Evolutionary conservation across 2,797 vertebrate species (phyloP).

Genomic region (Zenarchopterus dispar): DNA sequence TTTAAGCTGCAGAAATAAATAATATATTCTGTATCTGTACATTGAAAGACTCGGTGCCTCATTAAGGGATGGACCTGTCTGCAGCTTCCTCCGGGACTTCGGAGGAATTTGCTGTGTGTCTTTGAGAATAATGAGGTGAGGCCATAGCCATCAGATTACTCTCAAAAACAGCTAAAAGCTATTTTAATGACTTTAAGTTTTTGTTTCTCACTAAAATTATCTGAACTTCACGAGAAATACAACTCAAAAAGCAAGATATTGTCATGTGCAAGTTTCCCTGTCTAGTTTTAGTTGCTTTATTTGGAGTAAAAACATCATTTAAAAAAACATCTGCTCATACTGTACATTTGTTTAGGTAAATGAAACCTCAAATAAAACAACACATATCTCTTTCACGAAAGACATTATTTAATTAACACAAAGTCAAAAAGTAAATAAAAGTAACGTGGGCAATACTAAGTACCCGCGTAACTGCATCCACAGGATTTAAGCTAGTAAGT

Average conservation of each 20-base stretch:
- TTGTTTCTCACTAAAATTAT: constrained; percentile 45
- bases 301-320: no score
- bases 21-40: not conserved
- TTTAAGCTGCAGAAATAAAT: constrained; percentile 8
- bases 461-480: no score
- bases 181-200: constrained; percentile 38
- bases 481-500: no score
- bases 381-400: no score
- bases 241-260: not conserved
- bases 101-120: constrained; percentile 32
- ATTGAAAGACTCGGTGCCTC: constrained; percentile 31
- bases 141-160: constrained; percentile 40
- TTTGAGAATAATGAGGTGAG: constrained; percentile 59
- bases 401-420: no score
- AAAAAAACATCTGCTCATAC: no score
- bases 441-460: no score
- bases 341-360: no score
- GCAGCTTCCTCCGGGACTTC: constrained; percentile 18
- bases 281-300: no score
- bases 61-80: constrained; percentile 52
- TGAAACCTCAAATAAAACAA: no score
- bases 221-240: constrained; percentile 49
- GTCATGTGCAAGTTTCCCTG: no score
- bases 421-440: no score
- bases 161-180: constrained; percentile 35